Base-by-base conservation (phyloP, 1,140 invertebrate genomes). In the Ooceraea biroi region DNA sequence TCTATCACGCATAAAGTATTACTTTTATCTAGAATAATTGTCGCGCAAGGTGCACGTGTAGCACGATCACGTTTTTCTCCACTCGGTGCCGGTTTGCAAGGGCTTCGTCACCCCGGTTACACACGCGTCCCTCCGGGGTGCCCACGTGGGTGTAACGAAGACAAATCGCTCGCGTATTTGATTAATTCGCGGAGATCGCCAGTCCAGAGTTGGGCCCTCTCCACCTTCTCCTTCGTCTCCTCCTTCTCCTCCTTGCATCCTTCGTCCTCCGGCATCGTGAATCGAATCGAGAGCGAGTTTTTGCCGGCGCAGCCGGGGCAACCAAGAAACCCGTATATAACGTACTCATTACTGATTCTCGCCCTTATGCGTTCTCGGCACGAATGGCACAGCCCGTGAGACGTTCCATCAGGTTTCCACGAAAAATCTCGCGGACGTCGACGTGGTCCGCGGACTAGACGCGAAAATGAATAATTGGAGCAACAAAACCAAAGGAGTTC, bases 141-240 rank as follows among this genome's bases (percentile, higher is more conserved):
- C 86, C 83, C 87, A 90, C 88, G 91, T 93, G 91, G 92, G 92
- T 92, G 92, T 92, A 92, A 92, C 91, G 90, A 93, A 93, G 92
- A 93, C 90, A 91, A 92, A 92, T 92, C 88, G 88, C 85, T 89
- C 90, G 87, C 86, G 89, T 92, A 92, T 92, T 92, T 90, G 90
- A 92, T 92, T 91, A 91, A 92, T 92, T 91, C 89, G 90, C 84
- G 58, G 41, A 85, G 87, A 89, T 88, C 86, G 76, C 57, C 57
- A 82, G 50, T 71, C 87, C 86, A 66, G 55, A 55, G 58, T 36
- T 25, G 71, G 65, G 71, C 17, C 72, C 71, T 77, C 55, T 30
- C 50, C 10, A 36, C 57, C 73, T 27, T 41, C 41, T 60, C 48
- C 44, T n/a, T 36, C 25, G 14, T 3, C 17, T 46, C 17, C 55